phyloP scores from a whole-genome alignment of 2,888 invertebrate genomes.

The Hirtodrosophila cameraria region DNA sequence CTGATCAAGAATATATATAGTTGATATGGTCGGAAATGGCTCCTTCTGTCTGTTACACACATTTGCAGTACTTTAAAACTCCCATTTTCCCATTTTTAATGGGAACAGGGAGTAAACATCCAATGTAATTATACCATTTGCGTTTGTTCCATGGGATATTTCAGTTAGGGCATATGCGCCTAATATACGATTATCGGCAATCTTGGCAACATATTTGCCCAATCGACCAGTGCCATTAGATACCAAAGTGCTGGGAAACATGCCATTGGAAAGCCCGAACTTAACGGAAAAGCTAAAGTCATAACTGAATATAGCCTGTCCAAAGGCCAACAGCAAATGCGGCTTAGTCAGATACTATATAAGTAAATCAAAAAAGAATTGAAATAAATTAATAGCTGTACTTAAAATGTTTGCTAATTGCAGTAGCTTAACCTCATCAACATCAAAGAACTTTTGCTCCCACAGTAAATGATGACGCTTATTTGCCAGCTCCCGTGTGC shows the following conservation, averaged over 20 bases:
- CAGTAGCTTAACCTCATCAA: conserved; percentile 64
- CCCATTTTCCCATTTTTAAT: too few species aligned
- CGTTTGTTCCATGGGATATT: conserved; percentile 95
- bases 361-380: neutral
- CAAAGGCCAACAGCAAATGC: conserved; percentile 84
- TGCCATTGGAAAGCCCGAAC: conserved; percentile 87
- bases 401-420: neutral
- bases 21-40: too few species aligned
- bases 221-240: conserved; percentile 88
- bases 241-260: conserved; percentile 88
- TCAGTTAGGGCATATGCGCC: conserved; percentile 95
- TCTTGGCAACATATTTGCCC: conserved; percentile 84
- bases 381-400: neutral
- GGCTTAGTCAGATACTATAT: conserved; percentile 85
- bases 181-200: conserved; percentile 84
- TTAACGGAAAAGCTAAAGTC: conserved; percentile 87
- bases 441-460: conserved; percentile 86
- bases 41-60: too few species aligned
- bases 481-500: conserved; percentile 86
- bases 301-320: conserved; percentile 86
- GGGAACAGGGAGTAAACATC: too few species aligned
- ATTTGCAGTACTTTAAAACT: too few species aligned
- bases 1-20: too few species aligned
- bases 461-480: conserved; percentile 87
- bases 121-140: too few species aligned